Evolutionary conservation across 2,888 invertebrate species (phyloP), one percentile per base, ranked within the genome.

Genomic region (Acleris cristana): DNA sequence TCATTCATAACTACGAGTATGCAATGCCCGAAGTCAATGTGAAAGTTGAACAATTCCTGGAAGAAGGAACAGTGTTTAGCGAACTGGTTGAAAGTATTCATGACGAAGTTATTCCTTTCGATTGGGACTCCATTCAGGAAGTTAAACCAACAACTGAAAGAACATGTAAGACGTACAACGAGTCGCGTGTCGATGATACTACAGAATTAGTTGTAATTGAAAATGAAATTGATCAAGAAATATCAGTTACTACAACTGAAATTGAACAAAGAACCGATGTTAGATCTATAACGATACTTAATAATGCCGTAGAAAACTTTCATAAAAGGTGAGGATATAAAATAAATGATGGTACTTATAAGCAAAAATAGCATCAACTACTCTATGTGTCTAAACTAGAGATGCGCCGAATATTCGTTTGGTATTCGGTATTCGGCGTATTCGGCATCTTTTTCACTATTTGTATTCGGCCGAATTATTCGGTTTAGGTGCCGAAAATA

Each of bases 1-100:
- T 67, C 18, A 67, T 67, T n/a, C 57, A 53, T 10, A 62, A 62
- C 7, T 56, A 66, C n/a, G 44, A 61, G 3, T 14, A 48, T 10
- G 16, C 21, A n/a, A 23, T 44, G 19, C 44, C 56, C 16, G 44
- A 44, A 12, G 23, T n/a, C 44, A 6, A 45, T 12, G 14, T 18
- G 1, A 45, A 18, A 40, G 61, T 14, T 10, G 54, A 54, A 8
- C 16, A 53, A 18, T 48, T 48, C 16, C 14, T 53, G n/a, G 44
- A 66, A 40, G 26, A 57, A 57, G 44, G 53, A 1, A 51, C 56
- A 5, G 52, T 19, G 52, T 48, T 53, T 10, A 52, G 45, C 30
- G 58, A 57, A 2, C 16, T 58, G 12, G 53, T 34, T 16, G 65
- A 66, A 6, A 54, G 26, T 30, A 45, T n/a, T 23, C n/a, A 56